phyloP scores from a whole-genome alignment of 2,113 vertebrate genomes.

The Patagioenas fasciata region DNA sequence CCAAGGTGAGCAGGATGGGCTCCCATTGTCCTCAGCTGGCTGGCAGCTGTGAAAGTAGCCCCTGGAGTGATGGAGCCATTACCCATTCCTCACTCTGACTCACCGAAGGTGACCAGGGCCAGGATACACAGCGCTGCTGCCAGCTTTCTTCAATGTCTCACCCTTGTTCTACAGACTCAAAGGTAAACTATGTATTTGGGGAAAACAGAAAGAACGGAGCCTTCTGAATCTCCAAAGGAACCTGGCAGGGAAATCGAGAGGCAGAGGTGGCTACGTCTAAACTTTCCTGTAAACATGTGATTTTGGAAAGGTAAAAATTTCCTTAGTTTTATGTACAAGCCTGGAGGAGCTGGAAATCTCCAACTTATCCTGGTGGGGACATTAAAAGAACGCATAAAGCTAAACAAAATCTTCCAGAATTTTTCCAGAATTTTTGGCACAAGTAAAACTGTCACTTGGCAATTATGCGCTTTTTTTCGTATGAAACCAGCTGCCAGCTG shows the following conservation, averaged over 20 bases:
- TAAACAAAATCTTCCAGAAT: slow-evolving; percentile 1
- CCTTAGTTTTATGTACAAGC: not conserved
- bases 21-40: not conserved
- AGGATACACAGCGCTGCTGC: slow-evolving; percentile 8
- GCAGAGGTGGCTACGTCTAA: not conserved
- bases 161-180: not conserved
- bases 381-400: not conserved
- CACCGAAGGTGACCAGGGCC: not conserved
- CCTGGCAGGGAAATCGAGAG: not conserved
- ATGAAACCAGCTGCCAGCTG: not conserved
- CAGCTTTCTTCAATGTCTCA: slow-evolving; percentile 10
- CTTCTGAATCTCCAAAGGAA: slow-evolving; percentile 27
- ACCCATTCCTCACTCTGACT: not conserved
- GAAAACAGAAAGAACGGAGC: slow-evolving; percentile 15
- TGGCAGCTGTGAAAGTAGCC: not conserved
- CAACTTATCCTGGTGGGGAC: not conserved
- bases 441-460: not conserved
- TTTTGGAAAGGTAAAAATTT: slow-evolving; percentile 34
- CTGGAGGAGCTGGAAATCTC: slow-evolving; percentile 16
- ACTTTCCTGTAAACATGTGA: slow-evolving; percentile 5
- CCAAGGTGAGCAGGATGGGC: not conserved
- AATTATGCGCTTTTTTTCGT: not conserved
- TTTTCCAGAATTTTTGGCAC: not conserved
- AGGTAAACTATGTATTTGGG: not conserved
- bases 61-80: not conserved